These are phyloP conservation scores for Balanococcus diminutus DNA, from an alignment of 2,888 invertebrate species.

Conservation along the genomic window DNA sequence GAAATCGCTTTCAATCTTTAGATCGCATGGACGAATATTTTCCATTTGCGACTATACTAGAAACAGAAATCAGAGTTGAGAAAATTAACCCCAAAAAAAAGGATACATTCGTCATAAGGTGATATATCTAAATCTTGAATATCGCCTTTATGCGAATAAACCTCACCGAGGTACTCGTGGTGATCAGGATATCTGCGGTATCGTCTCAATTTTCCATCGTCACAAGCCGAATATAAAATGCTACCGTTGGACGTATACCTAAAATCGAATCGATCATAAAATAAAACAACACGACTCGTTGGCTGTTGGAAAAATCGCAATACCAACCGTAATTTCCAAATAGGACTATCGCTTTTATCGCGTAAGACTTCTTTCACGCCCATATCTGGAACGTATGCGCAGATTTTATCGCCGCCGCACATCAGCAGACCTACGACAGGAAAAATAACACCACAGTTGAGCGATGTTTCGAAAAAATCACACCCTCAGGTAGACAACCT, in stretches of 20 bases:
- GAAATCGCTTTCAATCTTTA: too few relatives aligned
- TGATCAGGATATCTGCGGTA: slow-evolving; percentile 64
- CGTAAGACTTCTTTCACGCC: slow-evolving; percentile 63
- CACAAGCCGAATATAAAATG: slow-evolving; percentile 63
- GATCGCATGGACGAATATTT: too few relatives aligned
- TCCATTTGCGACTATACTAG: background rate
- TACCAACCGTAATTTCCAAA: slow-evolving; percentile 61
- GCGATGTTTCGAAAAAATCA: background rate
- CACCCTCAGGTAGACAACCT: slow-evolving; percentile 53
- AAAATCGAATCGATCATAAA: background rate
- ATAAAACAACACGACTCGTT: too few relatives aligned
- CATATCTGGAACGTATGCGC: slow-evolving; percentile 63
- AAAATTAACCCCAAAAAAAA: too few relatives aligned
- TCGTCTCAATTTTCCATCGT: slow-evolving; percentile 62
- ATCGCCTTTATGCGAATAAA: slow-evolving; percentile 63
- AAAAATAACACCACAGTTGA: slow-evolving; percentile 38
- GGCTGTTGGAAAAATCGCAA: too few relatives aligned
- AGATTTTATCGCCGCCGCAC: slow-evolving; percentile 63
- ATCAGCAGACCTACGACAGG: slow-evolving; percentile 62
- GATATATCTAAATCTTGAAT: slow-evolving; percentile 65
- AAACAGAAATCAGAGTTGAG: background rate
- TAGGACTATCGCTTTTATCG: slow-evolving; percentile 62
- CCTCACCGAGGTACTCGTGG: slow-evolving; percentile 63
- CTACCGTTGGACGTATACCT: slow-evolving; percentile 64
- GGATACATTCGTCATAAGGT: slow-evolving; percentile 65